Evolutionary conservation across 2,113 vertebrate species (phyloP), one percentile per base, ranked within the genome.

Genomic region (Bubalus kerabau): DNA sequence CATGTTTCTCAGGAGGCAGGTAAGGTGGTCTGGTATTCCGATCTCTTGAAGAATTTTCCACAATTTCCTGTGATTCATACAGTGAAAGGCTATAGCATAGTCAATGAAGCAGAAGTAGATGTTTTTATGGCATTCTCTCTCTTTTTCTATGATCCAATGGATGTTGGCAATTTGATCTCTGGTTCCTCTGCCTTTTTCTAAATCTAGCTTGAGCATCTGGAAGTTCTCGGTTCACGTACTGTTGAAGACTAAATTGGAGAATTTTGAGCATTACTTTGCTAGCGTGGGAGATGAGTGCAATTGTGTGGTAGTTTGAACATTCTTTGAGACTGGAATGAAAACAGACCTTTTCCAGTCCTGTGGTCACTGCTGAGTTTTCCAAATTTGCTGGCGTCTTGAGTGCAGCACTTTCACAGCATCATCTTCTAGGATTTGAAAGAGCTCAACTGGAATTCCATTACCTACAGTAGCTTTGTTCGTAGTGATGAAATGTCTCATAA

Each of bases 141-240:
- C 11, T 67, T 71, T 40, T 23, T 10, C n/a, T 71, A 40, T 40
- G 67, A 71, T 71, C 67, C 67, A 23, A 3, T 23, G n/a, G 67
- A 40, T 71, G 67, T 40, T 40, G n/a, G 19, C 67, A 71, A 40
- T 40, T 40, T 71, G 67, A 71, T 71, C 19, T 71, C 67, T 71
- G 19, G 10, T 12, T 71, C 67, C n/a, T 71, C 19, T 71, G 67
- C 5, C 67, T 71, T 71, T 71, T 71, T 40, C n/a, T 71, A 71
- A 71, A 71, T 71, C 67, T 71, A 71, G 10, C 10, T 71, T 71
- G n/a, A 71, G n/a, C 67, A 71, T 71, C n/a, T 71, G n/a, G 19
- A 71, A 71, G 5, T 71, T 71, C n/a, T 71, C 0, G 0, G 67
- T 71, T 23, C 67, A 71, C 0, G 0, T 23, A 71, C 9, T 40